Conservation (phyloP, 1,140 invertebrate species). For the Charaxes varanes region DNA sequence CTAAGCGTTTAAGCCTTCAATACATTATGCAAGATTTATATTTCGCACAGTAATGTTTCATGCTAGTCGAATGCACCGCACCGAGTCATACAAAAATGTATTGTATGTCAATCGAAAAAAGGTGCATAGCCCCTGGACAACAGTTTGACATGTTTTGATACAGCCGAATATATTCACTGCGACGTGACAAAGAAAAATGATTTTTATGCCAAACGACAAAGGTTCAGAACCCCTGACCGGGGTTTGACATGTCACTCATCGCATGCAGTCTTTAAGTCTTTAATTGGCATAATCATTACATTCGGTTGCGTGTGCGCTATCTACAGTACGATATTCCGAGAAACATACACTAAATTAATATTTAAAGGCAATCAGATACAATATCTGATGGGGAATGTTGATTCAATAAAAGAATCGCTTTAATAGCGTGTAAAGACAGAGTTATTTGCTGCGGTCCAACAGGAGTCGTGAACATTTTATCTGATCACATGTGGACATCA, state of each 20-base stretch:
- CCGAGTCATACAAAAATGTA: too few species aligned
- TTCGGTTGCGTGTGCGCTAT: slow-evolving; percentile 28
- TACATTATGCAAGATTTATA: too few species aligned
- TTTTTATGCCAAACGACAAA: background rate
- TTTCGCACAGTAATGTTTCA: too few species aligned
- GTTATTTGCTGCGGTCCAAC: slow-evolving; percentile 18
- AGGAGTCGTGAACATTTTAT: slow-evolving; percentile 20
- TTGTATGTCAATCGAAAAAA: too few species aligned
- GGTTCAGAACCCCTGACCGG: background rate
- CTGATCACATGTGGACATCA: slow-evolving; percentile 23
- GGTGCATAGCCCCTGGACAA: too few species aligned
- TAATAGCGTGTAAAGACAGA: slow-evolving; percentile 23
- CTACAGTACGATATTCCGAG: slow-evolving; percentile 27
- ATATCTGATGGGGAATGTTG: slow-evolving; percentile 20
- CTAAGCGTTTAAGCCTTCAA: too few species aligned
- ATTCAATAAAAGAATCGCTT: slow-evolving; percentile 26
- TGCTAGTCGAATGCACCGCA: too few species aligned
- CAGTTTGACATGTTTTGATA: too few species aligned
- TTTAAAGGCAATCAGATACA: slow-evolving; percentile 26
- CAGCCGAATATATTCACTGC: too few species aligned
- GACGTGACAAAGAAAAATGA: slow-evolving; percentile 6
- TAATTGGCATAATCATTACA: slow-evolving; percentile 35
- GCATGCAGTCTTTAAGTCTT: slow-evolving; percentile 18
- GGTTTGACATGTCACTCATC: slow-evolving; percentile 3
- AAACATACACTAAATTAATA: slow-evolving; percentile 35